Conservation (phyloP, 2,113 vertebrate species). For the Pteruthius melanotis region DNA sequence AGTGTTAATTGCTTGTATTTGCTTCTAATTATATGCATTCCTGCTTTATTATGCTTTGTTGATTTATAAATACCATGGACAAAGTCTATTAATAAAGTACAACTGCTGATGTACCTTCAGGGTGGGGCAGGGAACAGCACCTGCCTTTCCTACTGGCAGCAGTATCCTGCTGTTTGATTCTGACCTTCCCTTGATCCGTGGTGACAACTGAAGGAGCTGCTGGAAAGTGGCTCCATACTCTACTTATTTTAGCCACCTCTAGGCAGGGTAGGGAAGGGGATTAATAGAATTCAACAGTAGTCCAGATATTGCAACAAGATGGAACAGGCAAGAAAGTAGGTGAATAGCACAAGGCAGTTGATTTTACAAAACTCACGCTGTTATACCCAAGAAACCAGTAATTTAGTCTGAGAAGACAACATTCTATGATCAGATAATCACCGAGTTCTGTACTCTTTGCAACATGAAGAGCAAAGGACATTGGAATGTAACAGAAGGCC, state of each 20-base stretch:
- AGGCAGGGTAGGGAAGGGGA: not conserved
- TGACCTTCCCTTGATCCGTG: not conserved
- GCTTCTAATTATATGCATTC: not conserved
- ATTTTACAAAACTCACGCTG: not conserved
- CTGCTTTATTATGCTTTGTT: not conserved
- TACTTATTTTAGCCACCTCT: not conserved
- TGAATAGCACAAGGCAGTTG: not conserved
- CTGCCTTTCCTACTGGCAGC: not conserved
- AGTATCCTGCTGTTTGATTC: not conserved
- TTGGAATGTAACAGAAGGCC: fast-evolving
- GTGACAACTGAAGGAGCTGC: not conserved
- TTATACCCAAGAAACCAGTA: not conserved
- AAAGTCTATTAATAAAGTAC: not conserved
- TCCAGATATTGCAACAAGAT: not conserved
- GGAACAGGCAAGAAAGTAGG: not conserved
- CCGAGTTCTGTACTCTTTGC: not conserved
- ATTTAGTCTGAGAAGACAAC: not conserved
- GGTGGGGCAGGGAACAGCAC: not conserved
- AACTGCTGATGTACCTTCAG: not conserved
- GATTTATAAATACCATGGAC: not conserved
- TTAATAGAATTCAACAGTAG: not conserved
- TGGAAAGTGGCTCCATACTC: not conserved
- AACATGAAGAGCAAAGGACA: not conserved
- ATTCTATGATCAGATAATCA: too few species aligned
- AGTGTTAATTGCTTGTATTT: not conserved